Evolutionary conservation across 1,140 invertebrate species (phyloP), one percentile per base, ranked within the genome.

Genomic region (Drosophila kanapiae): DNA sequence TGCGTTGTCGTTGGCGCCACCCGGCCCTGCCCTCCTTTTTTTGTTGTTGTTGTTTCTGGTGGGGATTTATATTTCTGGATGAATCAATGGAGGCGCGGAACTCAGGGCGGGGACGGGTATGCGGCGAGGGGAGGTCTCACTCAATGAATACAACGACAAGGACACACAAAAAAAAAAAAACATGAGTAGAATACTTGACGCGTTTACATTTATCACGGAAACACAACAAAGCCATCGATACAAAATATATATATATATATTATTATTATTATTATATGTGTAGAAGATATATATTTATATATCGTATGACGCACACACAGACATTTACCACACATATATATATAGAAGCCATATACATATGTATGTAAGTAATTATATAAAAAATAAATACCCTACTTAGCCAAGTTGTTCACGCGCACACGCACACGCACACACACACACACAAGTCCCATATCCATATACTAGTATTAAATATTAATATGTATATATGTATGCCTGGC

Each of bases 161-260:
- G 40, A 71, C 75, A 68, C 54, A 69, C 45, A 38, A 56, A 60
- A 65, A 54, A 48, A 56, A 43, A 48, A 14, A 65, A 10, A 49
- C 3, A 23, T 23, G 23, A 23, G 23, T 23, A 23, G 23, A 23
- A 80, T 37, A 48, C 45, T 51, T 49, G 47, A 87, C 81, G 84
- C 80, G 80, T 84, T 90, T 81, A 88, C 85, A 88, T 81, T 80
- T 88, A 88, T 88, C 85, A 90, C 84, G 86, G 62, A 88, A 88
- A 88, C 85, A 88, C 85, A 88, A 87, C 84, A 88, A 88, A 88
- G 84, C 84, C 84, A 88, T 84, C 77, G 86, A 88, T 87, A 87
- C 83, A 87, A 83, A 83, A 87, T 80, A 87, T 69, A 79, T 78
- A 71, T 82, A 51, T 54, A 51, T 54, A 54, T 54, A 37, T 54